Conservation (phyloP, 1,140 invertebrate genomes). For the Heliconius hermathena region DNA sequence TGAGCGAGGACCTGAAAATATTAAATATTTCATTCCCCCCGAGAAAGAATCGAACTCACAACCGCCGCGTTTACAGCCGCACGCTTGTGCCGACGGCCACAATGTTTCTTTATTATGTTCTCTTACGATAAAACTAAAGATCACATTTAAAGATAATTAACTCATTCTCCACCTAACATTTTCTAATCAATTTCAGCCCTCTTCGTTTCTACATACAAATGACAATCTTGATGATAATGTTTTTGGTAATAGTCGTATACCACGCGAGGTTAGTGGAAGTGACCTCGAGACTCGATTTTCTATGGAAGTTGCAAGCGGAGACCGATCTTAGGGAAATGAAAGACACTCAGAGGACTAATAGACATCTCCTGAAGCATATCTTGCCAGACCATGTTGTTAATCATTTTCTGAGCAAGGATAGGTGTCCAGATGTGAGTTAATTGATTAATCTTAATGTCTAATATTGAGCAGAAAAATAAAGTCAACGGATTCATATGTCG, state of each 20-base stretch:
- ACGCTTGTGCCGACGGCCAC: too few relatives aligned
- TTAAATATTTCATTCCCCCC: too few relatives aligned
- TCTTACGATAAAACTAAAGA: too few relatives aligned
- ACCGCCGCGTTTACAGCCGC: too few relatives aligned
- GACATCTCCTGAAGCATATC: slow-evolving; percentile 95
- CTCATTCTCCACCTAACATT: background rate
- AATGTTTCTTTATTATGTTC: too few relatives aligned
- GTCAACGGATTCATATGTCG: too few relatives aligned
- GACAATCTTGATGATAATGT: slow-evolving; percentile 90
- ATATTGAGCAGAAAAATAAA: too few relatives aligned
- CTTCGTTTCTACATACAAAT: slow-evolving; percentile 89
- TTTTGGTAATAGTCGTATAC: slow-evolving; percentile 93
- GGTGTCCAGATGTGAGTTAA: slow-evolving; percentile 85
- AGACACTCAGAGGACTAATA: slow-evolving; percentile 92
- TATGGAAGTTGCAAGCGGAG: slow-evolving; percentile 97
- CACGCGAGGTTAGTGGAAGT: slow-evolving; percentile 95
- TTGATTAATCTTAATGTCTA: too few relatives aligned
- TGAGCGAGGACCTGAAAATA: too few relatives aligned
- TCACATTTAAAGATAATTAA: too few relatives aligned
- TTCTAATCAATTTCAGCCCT: slow-evolving; percentile 55
- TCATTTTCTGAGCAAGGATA: slow-evolving; percentile 91
- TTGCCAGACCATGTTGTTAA: slow-evolving; percentile 98
- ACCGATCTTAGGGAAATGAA: slow-evolving; percentile 95
- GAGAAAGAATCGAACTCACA: too few relatives aligned
- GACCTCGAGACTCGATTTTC: slow-evolving; percentile 94